phyloP scores from a whole-genome alignment of 2,888 invertebrate species.

The Pycnomerus fuliginosus region DNA sequence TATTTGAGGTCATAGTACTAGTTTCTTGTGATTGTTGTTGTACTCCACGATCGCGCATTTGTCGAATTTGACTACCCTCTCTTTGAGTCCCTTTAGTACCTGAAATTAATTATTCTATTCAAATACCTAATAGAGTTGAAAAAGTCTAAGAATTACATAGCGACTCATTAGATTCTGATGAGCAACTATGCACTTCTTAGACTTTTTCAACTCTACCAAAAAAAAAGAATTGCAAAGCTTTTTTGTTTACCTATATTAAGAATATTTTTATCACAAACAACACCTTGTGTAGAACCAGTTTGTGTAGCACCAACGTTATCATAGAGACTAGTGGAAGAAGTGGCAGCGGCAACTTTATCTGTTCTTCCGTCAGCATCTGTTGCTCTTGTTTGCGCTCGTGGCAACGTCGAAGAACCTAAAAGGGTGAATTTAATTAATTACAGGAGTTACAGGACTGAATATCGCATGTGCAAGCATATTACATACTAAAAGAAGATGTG shows the following conservation, averaged over 20 bases:
- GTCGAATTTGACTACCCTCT: constrained; percentile 48
- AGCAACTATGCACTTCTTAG: no score
- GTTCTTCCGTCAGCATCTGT: constrained; percentile 59
- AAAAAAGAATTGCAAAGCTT: no score
- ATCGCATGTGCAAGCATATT: no score
- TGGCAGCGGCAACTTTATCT: constrained; percentile 79
- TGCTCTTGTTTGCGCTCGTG: constrained; percentile 71
- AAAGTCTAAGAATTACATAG: no score
- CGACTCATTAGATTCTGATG: no score
- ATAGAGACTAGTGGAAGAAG: constrained; percentile 85
- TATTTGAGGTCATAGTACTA: constrained; percentile 65
- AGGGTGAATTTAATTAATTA: no score
- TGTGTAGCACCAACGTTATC: constrained; percentile 69
- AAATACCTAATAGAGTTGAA: no score
- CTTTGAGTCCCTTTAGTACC: constrained; percentile 53
- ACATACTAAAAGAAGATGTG: no score
- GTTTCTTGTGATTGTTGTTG: constrained; percentile 74
- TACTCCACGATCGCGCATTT: constrained; percentile 51
- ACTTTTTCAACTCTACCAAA: no score
- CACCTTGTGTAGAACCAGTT: constrained; percentile 49
- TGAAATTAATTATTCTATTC: no score
- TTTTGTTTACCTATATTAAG: constrained; percentile 14
- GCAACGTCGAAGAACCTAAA: constrained; percentile 80
- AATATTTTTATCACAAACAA: constrained; percentile 22
- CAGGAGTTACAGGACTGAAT: background rate